Evolutionary conservation across 2,113 vertebrate genomes (phyloP).

Genomic region (Oenanthe melanoleuca): DNA sequence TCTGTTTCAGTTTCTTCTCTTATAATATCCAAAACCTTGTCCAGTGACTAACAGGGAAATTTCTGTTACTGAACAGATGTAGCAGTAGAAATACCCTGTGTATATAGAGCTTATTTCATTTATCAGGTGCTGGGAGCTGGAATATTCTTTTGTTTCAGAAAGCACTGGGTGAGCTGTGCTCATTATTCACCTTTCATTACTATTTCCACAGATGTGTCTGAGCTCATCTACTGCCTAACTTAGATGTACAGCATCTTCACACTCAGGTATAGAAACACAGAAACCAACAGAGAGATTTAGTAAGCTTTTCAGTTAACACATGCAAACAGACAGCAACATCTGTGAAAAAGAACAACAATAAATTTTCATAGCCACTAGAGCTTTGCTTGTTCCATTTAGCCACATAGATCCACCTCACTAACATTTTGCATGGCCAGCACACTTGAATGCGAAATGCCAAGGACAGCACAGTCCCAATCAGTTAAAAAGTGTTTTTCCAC

Average conservation of each 20-base stretch:
- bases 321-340: neutral
- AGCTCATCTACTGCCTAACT: neutral
- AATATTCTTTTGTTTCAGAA: neutral
- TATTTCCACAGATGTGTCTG: neutral
- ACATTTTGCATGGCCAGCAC: fast-evolving
- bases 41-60: neutral
- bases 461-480: neutral
- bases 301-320: neutral
- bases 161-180: neutral
- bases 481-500: neutral
- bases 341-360: neutral
- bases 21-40: neutral
- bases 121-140: neutral
- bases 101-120: neutral
- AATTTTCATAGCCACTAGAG: neutral
- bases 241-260: neutral
- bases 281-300: neutral
- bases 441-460: neutral
- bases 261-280: neutral
- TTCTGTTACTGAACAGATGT: neutral
- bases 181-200: neutral
- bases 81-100: neutral
- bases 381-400: neutral
- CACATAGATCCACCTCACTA: neutral
- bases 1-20: neutral